These are phyloP conservation scores for Champsocephalus gunnari DNA, from an alignment of 2,797 vertebrate species.

Conservation along the genomic window DNA sequence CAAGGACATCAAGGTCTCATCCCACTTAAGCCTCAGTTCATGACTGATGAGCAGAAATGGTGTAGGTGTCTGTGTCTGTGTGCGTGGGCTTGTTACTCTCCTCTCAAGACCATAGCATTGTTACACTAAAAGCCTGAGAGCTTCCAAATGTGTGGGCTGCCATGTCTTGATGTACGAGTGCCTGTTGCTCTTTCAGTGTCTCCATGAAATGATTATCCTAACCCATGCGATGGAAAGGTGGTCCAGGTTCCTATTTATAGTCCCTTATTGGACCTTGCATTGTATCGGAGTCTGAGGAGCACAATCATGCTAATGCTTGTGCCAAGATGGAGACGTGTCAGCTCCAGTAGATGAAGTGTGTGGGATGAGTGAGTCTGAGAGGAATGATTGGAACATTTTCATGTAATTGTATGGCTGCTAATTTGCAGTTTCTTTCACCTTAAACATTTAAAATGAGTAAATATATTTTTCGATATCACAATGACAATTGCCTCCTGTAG, in stretches of 20 bases:
- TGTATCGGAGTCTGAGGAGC: conserved; percentile 47
- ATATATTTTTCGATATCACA: background rate
- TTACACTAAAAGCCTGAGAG: conserved; percentile 30
- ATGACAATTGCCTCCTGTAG: background rate
- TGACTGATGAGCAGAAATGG: conserved; percentile 59
- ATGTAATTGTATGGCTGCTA: conserved; percentile 39
- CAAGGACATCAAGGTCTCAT: conserved; percentile 60
- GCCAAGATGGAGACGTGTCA: conserved; percentile 61
- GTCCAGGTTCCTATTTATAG: conserved; percentile 54
- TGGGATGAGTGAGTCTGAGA: conserved; percentile 61
- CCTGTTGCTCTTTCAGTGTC: conserved; percentile 43
- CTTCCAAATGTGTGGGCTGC: conserved; percentile 33
- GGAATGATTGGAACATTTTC: conserved; percentile 42
- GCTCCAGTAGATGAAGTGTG: conserved; percentile 37
- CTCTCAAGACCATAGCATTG: conserved; percentile 40
- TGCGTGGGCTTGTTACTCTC: conserved; percentile 34
- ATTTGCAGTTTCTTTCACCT: conserved; percentile 16
- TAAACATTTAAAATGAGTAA: background rate
- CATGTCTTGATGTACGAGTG: conserved; percentile 24
- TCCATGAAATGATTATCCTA: conserved; percentile 36
- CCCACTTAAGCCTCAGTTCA: conserved; percentile 71
- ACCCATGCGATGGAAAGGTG: conserved; percentile 10
- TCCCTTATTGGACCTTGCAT: conserved; percentile 34
- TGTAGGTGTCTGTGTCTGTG: conserved; percentile 58
- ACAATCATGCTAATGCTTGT: conserved; percentile 55